Percentiles rank a stretch among this genome's conserved stretches.
These are phyloP conservation scores for Saiga tatarica DNA, from an alignment of 2,113 vertebrate species.

Conservation along the genomic window DNA sequence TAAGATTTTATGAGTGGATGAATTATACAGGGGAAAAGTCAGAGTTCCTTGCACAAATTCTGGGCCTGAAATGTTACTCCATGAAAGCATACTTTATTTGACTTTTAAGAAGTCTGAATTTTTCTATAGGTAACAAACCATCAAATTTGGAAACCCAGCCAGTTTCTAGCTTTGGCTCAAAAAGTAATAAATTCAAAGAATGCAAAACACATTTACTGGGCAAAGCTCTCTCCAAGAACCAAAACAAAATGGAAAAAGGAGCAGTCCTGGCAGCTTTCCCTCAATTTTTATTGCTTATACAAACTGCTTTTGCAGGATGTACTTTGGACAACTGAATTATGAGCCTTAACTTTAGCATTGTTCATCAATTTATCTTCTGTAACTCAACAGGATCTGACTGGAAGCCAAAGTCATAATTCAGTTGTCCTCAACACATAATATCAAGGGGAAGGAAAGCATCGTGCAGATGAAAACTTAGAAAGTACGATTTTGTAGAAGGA, in stretches of 20 bases:
- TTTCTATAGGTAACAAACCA: slow-evolving; percentile 32
- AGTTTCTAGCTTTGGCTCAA: slow-evolving; percentile 45
- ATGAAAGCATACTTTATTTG: background rate
- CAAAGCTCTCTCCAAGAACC: slow-evolving; percentile 18
- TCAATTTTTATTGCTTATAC: background rate
- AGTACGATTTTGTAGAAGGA: background rate
- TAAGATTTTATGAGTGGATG: background rate
- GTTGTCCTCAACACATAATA: slow-evolving; percentile 42
- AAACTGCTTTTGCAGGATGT: slow-evolving; percentile 52
- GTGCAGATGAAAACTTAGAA: slow-evolving; percentile 8
- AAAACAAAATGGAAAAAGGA: slow-evolving; percentile 34
- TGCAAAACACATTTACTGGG: slow-evolving; percentile 1
- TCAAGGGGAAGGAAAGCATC: background rate
- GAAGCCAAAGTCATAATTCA: slow-evolving; percentile 63
- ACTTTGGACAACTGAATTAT: slow-evolving; percentile 59
- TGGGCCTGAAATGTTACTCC: background rate
- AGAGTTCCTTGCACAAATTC: background rate
- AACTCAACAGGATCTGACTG: slow-evolving; percentile 49
- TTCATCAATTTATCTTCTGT: slow-evolving; percentile 62
- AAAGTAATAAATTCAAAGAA: slow-evolving; percentile 41
- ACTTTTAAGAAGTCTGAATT: background rate
- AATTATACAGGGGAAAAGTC: background rate
- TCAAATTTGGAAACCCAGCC: background rate
- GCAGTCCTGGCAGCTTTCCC: background rate
- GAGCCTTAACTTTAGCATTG: slow-evolving; percentile 45